Percentiles rank a stretch among this genome's conserved stretches.
Evolutionary conservation across 2,888 invertebrate genomes (phyloP).

Genomic region (Ferdinandea cuprea): DNA sequence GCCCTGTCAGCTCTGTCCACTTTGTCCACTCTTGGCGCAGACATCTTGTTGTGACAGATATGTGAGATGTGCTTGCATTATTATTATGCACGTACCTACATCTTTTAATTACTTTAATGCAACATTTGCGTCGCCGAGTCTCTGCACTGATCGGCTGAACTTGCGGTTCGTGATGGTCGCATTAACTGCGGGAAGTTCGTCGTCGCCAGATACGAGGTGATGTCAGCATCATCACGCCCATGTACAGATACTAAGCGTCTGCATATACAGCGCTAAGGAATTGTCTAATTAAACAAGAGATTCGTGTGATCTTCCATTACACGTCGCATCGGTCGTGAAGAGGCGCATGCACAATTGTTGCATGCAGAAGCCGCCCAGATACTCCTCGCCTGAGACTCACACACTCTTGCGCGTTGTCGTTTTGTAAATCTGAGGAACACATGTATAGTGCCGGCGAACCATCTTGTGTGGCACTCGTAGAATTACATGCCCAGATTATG

Average conservation of each 20-base stretch:
- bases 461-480: constrained; percentile 40
- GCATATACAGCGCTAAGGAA: constrained; percentile 28
- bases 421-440: constrained; percentile 5
- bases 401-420: neutral
- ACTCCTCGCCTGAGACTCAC: neutral
- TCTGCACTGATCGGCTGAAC: neutral
- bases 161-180: constrained; percentile 12
- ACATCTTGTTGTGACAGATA: constrained; percentile 71
- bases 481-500: neutral
- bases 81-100: constrained; percentile 41
- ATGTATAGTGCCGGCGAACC: constrained; percentile 10
- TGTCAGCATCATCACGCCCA: constrained; percentile 64
- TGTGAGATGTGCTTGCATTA: constrained; percentile 62
- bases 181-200: constrained; percentile 24
- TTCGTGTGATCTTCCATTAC: constrained; percentile 56
- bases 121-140: constrained; percentile 1
- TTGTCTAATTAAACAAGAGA: constrained; percentile 61
- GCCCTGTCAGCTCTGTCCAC: constrained; percentile 54
- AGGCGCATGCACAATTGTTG: constrained; percentile 15
- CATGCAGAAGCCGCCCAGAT: neutral
- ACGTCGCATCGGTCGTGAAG: constrained; percentile 45
- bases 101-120: constrained; percentile 59
- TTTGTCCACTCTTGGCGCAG: constrained; percentile 55
- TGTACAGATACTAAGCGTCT: constrained; percentile 63
- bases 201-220: constrained; percentile 37